Percentiles rank a stretch among this genome's conserved stretches.
Evolutionary conservation across 2,797 vertebrate genomes (phyloP).

Genomic region (Fringilla coelebs): DNA sequence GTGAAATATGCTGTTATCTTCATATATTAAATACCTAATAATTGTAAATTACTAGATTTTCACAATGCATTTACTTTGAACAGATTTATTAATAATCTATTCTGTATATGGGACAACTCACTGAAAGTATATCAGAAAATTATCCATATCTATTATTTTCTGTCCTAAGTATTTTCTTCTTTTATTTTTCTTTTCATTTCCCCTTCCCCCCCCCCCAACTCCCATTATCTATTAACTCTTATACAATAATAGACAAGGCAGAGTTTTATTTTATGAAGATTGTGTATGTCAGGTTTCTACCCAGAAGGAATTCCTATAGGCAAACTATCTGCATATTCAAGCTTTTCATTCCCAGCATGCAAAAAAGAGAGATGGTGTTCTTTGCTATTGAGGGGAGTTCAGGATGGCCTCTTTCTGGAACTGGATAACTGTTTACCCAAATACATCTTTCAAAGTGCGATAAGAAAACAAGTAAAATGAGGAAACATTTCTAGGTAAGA

Average conservation of each 20-base stretch:
- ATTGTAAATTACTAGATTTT: not conserved
- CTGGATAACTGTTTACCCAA: not conserved
- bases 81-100: slow-evolving; percentile 12
- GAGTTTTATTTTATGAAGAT: not conserved
- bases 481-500: not conserved
- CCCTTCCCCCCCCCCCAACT: fast-evolving
- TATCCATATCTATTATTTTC: not conserved
- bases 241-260: not conserved
- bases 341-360: not conserved
- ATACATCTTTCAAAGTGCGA: not conserved
- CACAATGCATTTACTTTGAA: not conserved
- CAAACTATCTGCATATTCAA: not conserved
- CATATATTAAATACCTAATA: not conserved
- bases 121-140: not conserved
- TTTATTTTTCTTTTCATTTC: not conserved
- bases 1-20: not conserved
- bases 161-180: not conserved
- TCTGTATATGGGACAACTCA: not conserved
- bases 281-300: not conserved
- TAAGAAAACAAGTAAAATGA: not conserved
- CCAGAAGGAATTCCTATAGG: not conserved
- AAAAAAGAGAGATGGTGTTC: not conserved
- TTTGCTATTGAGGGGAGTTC: not conserved
- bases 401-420: not conserved
- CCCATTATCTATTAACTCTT: not conserved